Conservation (phyloP, 1,140 invertebrate genomes). For the Drosophila lacertosa region DNA sequence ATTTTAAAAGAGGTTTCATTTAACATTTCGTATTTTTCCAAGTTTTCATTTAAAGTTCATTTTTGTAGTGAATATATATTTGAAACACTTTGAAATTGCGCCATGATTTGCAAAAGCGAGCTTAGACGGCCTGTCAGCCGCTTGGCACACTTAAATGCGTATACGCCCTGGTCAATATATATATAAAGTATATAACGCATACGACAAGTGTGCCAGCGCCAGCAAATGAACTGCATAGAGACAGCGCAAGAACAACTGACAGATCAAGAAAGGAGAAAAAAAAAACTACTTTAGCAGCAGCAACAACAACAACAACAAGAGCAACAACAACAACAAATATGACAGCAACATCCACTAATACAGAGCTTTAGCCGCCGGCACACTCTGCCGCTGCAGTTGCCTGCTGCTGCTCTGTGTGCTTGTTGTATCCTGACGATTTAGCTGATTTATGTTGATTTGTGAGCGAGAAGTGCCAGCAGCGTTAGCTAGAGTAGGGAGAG, state of each 20-base stretch:
- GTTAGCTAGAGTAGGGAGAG: conserved; percentile 15
- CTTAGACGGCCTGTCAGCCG: conserved; percentile 16
- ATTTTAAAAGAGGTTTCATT: too few species aligned
- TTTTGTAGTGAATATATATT: not conserved
- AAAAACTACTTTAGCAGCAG: conserved; percentile 5
- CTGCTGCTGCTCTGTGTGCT: conserved; percentile 10
- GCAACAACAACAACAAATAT: conserved; percentile 32
- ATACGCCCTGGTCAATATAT: conserved; percentile 17
- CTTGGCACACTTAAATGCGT: conserved; percentile 17
- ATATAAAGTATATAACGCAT: conserved; percentile 49
- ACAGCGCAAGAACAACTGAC: not conserved
- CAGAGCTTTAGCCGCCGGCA: conserved; percentile 55
- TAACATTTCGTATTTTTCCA: not conserved
- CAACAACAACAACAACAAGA: conserved; percentile 24
- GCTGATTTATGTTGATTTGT: conserved; percentile 81
- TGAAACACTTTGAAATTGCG: too few species aligned
- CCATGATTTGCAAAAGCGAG: conserved; percentile 9
- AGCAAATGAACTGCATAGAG: conserved; percentile 47
- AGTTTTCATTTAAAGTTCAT: not conserved
- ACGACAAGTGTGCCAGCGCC: conserved; percentile 51
- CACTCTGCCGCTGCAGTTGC: conserved; percentile 11
- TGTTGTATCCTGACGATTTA: conserved; percentile 71
- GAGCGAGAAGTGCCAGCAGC: conserved; percentile 60
- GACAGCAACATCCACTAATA: conserved; percentile 62
- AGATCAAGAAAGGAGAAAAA: not conserved